Percentiles rank a stretch among this genome's conserved stretches.
phyloP scores from a whole-genome alignment of 2,888 invertebrate species.

The Eudasyphora cyanicolor region DNA sequence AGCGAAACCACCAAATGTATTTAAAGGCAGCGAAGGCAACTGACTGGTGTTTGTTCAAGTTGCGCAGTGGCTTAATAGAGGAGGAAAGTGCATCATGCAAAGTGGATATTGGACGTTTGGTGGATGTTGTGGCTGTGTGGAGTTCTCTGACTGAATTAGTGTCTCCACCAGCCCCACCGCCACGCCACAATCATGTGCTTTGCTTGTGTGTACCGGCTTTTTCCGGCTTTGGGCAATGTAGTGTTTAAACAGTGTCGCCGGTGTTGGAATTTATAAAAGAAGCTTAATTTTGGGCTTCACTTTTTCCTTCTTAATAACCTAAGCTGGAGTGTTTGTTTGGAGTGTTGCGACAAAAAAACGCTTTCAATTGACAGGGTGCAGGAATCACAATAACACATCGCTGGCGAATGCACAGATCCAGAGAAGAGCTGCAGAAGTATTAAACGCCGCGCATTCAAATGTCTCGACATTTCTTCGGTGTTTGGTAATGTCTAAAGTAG shows the following conservation, averaged over 20 bases:
- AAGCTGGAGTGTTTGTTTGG: constrained; percentile 51
- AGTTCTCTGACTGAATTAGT: neutral
- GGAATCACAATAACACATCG: constrained; percentile 44
- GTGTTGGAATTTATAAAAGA: constrained; percentile 62
- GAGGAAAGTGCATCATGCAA: constrained; percentile 14
- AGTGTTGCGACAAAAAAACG: constrained; percentile 44
- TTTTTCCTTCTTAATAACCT: constrained; percentile 38
- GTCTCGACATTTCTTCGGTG: constrained; percentile 21
- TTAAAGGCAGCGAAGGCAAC: neutral
- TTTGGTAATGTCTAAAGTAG: constrained; percentile 23
- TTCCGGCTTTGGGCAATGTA: no score
- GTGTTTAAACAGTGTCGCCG: constrained; percentile 55
- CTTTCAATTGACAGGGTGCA: constrained; percentile 49
- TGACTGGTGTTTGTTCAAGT: neutral
- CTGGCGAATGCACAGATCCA: neutral
- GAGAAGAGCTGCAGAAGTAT: neutral
- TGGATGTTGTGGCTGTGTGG: neutral
- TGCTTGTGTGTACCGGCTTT: constrained; percentile 44
- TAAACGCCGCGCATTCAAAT: constrained; percentile 46
- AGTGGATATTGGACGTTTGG: neutral
- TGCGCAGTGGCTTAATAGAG: constrained; percentile 8
- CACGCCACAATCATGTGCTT: no score
- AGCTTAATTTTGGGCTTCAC: constrained; percentile 48
- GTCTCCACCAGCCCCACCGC: neutral
- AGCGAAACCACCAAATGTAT: neutral